Conservation (phyloP, 2,797 vertebrate genomes). For the Bovichtus diacanthus region DNA sequence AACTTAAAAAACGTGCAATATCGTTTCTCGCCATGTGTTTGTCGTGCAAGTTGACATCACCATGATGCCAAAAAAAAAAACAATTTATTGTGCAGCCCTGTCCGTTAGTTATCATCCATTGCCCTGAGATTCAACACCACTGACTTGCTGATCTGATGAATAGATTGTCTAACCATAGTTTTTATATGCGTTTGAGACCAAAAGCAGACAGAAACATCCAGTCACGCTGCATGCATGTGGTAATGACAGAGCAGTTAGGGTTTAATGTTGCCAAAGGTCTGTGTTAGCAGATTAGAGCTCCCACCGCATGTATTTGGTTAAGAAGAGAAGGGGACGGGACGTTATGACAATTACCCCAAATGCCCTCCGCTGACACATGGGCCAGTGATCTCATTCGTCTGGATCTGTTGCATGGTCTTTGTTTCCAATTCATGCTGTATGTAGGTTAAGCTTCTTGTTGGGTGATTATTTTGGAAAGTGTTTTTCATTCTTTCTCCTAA, state of each 20-base stretch:
- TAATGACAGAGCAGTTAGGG: conserved; percentile 30
- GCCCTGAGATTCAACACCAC: background rate
- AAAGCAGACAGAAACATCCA: background rate
- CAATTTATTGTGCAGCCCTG: no score
- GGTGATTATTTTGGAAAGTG: conserved; percentile 60
- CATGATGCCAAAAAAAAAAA: no score
- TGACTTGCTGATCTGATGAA: background rate
- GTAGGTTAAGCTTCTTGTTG: conserved; percentile 73
- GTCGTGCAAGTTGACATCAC: no score
- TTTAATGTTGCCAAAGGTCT: conserved; percentile 38
- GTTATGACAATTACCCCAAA: conserved; percentile 35
- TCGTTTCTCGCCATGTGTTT: no score
- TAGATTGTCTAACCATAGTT: background rate
- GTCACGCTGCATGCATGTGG: conserved; percentile 12
- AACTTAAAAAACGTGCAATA: no score
- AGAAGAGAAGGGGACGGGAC: conserved; percentile 6
- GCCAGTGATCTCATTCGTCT: conserved; percentile 40
- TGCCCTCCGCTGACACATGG: conserved; percentile 36
- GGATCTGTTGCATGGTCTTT: conserved; percentile 48
- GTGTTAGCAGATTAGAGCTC: conserved; percentile 42
- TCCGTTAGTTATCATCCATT: background rate
- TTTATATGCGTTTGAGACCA: background rate
- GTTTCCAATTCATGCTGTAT: conserved; percentile 53
- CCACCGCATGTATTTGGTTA: conserved; percentile 25
- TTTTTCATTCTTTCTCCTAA: conserved; percentile 41